These are phyloP conservation scores for Tetraneura akinire DNA, from an alignment of 1,140 invertebrate species.

Conservation along the genomic window DNA sequence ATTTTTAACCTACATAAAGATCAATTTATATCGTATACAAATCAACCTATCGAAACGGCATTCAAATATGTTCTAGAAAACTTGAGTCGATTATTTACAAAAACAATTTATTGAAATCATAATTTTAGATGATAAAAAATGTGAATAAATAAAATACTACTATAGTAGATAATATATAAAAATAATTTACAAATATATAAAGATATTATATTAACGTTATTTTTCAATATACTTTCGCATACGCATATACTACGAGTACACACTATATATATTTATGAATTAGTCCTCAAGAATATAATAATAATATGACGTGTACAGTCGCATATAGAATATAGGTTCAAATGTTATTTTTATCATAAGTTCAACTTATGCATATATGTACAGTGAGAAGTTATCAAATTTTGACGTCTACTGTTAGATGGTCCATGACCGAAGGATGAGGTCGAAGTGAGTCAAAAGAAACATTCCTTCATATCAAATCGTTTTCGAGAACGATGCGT, in stretches of 20 bases:
- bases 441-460: not conserved
- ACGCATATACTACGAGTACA: no score
- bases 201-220: not conserved
- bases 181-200: not conserved
- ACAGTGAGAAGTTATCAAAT: not conserved
- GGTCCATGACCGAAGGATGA: not conserved
- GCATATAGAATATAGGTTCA: not conserved
- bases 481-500: not conserved
- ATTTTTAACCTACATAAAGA: not conserved
- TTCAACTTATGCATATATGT: not conserved
- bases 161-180: slow-evolving; percentile 2
- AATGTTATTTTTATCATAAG: not conserved
- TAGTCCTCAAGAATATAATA: not conserved
- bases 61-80: no score
- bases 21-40: no score
- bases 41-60: no score
- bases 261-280: not conserved
- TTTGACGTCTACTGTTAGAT: not conserved
- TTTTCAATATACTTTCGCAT: not conserved
- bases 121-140: no score
- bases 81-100: no score
- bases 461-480: slow-evolving; percentile 1
- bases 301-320: not conserved
- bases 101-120: no score
- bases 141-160: no score